Evolutionary conservation across 2,113 vertebrate genomes (phyloP).

Genomic region (Gasterosteus nipponicus): DNA sequence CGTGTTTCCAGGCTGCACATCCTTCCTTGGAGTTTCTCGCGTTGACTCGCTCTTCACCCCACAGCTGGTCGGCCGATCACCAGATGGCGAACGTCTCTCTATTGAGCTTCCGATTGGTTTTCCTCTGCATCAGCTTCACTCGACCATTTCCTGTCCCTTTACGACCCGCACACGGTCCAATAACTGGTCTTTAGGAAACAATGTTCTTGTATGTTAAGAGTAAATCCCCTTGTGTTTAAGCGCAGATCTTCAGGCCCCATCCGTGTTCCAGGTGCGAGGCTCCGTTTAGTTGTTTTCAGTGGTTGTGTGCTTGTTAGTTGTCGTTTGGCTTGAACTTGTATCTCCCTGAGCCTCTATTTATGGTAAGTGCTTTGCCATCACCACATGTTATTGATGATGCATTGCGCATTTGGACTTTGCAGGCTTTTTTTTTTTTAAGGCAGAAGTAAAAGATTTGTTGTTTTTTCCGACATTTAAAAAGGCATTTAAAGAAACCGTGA

Average conservation of each 20-base stretch:
- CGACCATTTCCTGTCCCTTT: constrained; percentile 16
- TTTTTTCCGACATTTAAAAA: too few relatives aligned
- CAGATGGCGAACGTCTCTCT: constrained; percentile 19
- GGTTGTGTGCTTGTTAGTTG: not conserved
- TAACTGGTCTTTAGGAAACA: not conserved
- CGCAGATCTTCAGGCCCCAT: not conserved
- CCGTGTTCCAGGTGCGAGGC: not conserved
- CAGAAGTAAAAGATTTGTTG: too few relatives aligned
- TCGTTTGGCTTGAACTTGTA: not conserved
- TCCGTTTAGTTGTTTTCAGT: not conserved
- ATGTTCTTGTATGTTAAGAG: not conserved
- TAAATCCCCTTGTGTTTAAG: not conserved
- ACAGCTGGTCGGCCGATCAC: constrained; percentile 16
- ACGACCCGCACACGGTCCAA: not conserved
- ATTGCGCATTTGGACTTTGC: not conserved
- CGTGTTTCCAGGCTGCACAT: constrained; percentile 18
- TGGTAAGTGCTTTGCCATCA: not conserved
- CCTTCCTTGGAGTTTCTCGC: constrained; percentile 6
- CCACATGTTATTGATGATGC: not conserved
- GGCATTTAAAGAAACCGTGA: not conserved
- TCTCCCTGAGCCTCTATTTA: not conserved
- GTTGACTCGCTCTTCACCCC: constrained; percentile 20
- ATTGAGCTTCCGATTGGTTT: constrained; percentile 25
- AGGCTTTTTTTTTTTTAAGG: too few relatives aligned
- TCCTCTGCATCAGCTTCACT: constrained; percentile 27